Conservation (phyloP, 1,140 invertebrate genomes). For the Lasaia peninsularis region DNA sequence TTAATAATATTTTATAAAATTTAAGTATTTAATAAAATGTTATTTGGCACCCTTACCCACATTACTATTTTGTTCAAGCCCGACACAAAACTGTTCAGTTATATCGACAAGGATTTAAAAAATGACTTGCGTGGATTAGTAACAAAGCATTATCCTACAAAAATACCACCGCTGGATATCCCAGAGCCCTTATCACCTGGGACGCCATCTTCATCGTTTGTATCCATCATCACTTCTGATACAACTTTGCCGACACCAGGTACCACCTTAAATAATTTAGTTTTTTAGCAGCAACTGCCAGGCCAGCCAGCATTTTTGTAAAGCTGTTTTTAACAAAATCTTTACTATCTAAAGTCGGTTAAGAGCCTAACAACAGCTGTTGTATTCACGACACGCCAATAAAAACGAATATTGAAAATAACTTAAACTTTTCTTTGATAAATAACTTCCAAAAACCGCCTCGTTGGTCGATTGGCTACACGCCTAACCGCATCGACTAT, state of each 20-base stretch:
- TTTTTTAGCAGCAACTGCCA: not conserved
- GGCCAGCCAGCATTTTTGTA: too few relatives aligned
- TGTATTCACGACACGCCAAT: not conserved
- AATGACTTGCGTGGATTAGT: constrained; percentile 34
- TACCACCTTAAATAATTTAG: constrained; percentile 18
- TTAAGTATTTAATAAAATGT: too few relatives aligned
- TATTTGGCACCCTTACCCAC: too few relatives aligned
- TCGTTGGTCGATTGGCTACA: too few relatives aligned
- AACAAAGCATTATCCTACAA: constrained; percentile 31
- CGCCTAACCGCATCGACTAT: too few relatives aligned
- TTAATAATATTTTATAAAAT: too few relatives aligned
- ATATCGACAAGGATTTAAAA: not conserved
- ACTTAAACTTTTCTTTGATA: too few relatives aligned
- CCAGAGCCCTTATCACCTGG: constrained; percentile 27
- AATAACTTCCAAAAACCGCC: too few relatives aligned
- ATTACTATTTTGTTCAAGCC: not conserved
- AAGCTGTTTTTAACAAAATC: too few relatives aligned
- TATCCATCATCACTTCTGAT: constrained; percentile 52
- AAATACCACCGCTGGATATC: constrained; percentile 13
- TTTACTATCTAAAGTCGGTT: too few relatives aligned
- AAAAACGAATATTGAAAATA: not conserved
- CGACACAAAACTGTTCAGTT: too few relatives aligned
- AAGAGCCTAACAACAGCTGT: too few relatives aligned
- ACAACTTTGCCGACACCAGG: constrained; percentile 62
- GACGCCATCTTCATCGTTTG: constrained; percentile 54